Conservation (phyloP, 2,888 invertebrate genomes). For the Parnassius apollo region DNA sequence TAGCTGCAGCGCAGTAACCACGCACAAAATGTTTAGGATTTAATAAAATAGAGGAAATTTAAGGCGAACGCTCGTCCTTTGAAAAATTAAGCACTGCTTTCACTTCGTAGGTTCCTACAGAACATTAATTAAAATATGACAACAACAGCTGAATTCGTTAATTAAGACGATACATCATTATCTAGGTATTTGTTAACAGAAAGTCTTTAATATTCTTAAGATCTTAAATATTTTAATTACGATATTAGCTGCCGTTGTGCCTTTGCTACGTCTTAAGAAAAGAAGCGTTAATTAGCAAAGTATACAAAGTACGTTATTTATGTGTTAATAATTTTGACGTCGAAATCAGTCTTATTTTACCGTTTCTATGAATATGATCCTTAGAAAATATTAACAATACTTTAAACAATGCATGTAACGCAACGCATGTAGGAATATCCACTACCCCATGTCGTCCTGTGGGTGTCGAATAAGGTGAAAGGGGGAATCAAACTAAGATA, state of each 20-base stretch:
- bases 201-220: slow-evolving; percentile 41
- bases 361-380: slow-evolving; percentile 37
- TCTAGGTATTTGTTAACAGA: slow-evolving; percentile 43
- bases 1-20: no score
- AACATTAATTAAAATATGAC: slow-evolving; percentile 4
- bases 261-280: slow-evolving; percentile 2
- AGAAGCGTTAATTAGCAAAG: background rate
- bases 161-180: slow-evolving; percentile 51
- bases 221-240: slow-evolving; percentile 53
- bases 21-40: no score
- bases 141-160: slow-evolving; percentile 40
- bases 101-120: no score
- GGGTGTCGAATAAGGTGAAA: no score
- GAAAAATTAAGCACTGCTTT: no score
- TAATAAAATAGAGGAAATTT: no score
- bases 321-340: background rate
- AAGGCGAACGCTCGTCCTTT: no score
- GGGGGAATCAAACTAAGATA: no score
- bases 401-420: slow-evolving; percentile 56
- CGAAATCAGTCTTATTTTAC: background rate
- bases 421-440: no score
- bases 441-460: no score
- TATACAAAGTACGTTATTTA: background rate
- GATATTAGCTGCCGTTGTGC: slow-evolving; percentile 1
- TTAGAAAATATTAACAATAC: slow-evolving; percentile 70